These are phyloP conservation scores for Anthophora plumipes DNA, from an alignment of 2,888 invertebrate species.

Conservation along the genomic window DNA sequence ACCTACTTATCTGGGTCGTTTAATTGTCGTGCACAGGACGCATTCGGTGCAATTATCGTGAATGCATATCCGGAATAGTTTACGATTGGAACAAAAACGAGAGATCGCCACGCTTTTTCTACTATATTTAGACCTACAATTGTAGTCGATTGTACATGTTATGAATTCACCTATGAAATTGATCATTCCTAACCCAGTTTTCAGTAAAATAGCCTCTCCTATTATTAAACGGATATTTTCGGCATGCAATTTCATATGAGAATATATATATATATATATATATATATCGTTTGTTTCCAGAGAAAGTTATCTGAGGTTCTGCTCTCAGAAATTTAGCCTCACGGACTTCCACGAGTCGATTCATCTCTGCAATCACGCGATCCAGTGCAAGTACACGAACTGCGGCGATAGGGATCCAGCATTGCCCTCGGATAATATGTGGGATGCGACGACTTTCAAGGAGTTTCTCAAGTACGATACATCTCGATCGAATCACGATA, in stretches of 20 bases:
- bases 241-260: not conserved
- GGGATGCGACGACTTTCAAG: slow-evolving; percentile 95
- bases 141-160: slow-evolving; percentile 37
- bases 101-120: not conserved
- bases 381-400: slow-evolving; percentile 95
- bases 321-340: slow-evolving; percentile 94
- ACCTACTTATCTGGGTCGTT: slow-evolving; percentile 46
- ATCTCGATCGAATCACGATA: not conserved
- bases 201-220: slow-evolving; percentile 45
- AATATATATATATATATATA: slow-evolving; percentile 6
- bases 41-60: slow-evolving; percentile 54
- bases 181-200: slow-evolving; percentile 72
- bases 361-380: slow-evolving; percentile 96
- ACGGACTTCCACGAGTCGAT: slow-evolving; percentile 96
- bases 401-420: slow-evolving; percentile 89
- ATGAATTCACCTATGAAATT: slow-evolving; percentile 56
- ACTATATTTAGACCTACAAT: slow-evolving; percentile 48
- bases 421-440: slow-evolving; percentile 97
- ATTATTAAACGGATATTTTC: slow-evolving; percentile 9
- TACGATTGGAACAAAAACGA: not conserved
- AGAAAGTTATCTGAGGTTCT: slow-evolving; percentile 96
- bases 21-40: slow-evolving; percentile 36
- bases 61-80: slow-evolving; percentile 20
- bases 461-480: slow-evolving; percentile 80
- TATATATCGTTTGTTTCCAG: slow-evolving; percentile 85